A percentile compares a stretch with the other conserved stretches of the same genome.
phyloP scores from a whole-genome alignment of 2,797 vertebrate genomes.

The Glossophaga mutica region DNA sequence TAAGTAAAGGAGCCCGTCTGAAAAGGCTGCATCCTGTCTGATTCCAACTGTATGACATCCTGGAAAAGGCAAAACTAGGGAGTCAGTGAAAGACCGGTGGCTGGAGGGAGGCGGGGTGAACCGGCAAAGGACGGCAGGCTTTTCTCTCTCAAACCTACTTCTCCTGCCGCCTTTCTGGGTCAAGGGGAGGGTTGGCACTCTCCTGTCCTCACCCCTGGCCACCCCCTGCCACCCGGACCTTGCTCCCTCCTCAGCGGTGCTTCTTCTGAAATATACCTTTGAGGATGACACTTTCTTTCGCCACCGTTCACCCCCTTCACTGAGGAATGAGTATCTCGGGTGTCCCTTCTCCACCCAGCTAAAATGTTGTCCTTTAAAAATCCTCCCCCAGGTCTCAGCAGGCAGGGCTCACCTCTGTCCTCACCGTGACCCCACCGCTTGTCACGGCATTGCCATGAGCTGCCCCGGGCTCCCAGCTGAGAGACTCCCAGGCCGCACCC shows the following conservation, averaged over 20 bases:
- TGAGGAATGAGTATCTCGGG: not conserved
- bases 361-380: not conserved
- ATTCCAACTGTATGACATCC: not conserved
- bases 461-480: not conserved
- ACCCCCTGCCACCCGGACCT: accelerated
- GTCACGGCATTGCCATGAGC: not conserved
- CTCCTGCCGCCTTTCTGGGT: not conserved
- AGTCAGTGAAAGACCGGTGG: not conserved
- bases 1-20: not conserved
- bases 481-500: not conserved
- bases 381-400: not conserved
- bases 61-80: not conserved
- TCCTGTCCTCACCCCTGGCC: accelerated
- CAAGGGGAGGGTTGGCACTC: no score
- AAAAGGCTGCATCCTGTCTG: not conserved
- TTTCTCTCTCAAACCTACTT: no score
- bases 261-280: not conserved
- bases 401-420: not conserved
- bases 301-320: not conserved
- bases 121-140: accelerated
- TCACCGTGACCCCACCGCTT: accelerated
- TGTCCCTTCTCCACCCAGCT: not conserved
- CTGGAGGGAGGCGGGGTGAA: not conserved
- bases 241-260: accelerated
- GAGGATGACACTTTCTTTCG: not conserved